Evolutionary conservation across 1,140 invertebrate species (phyloP), one percentile per base, ranked within the genome.

Genomic region (Papilio polytes): DNA sequence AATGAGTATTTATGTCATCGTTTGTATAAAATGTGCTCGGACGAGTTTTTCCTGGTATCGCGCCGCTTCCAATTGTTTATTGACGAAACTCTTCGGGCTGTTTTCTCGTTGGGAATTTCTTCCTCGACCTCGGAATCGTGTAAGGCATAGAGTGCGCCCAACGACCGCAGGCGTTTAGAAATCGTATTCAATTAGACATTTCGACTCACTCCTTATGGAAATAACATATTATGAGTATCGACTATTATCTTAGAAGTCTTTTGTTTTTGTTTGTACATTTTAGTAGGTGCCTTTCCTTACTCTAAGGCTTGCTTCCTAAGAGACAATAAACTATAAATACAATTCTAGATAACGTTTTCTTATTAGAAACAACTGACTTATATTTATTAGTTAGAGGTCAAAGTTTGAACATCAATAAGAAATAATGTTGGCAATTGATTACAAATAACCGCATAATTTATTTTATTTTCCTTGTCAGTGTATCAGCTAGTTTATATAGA

Each of bases 1-100:
- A 94, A 94, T 93, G 91, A 94, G 91, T 94, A 92, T 94, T 94
- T 94, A 93, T 90, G 91, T 92, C 91, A 94, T 93, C 91, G 92
- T 93, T 93, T 91, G 89, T 92, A 91, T 93, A 93, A 92, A 92
- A 92, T 92, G 91, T 90, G 89, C 87, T 79, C 83, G 83, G 82
- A 85, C 86, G 87, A 83, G 87, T 85, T 89, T 91, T 87, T 87
- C 87, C 85, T 82, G 85, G 85, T 82, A 85, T 84, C 87, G 81
- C 83, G 81, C 78, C 84, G 85, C 85, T 84, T 85, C 82, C 74
- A 85, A 82, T 87, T 90, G 87, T 89, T 91, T 91, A 92, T 90
- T 89, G 86, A 74, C 82, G 83, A 87, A 89, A 91, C 85, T 90
- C 85, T 90, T 89, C 84, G 80, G 85, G 80, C 86, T 87, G 85